phyloP scores from a whole-genome alignment of 2,113 vertebrate genomes.

The Myotis lucifugus region DNA sequence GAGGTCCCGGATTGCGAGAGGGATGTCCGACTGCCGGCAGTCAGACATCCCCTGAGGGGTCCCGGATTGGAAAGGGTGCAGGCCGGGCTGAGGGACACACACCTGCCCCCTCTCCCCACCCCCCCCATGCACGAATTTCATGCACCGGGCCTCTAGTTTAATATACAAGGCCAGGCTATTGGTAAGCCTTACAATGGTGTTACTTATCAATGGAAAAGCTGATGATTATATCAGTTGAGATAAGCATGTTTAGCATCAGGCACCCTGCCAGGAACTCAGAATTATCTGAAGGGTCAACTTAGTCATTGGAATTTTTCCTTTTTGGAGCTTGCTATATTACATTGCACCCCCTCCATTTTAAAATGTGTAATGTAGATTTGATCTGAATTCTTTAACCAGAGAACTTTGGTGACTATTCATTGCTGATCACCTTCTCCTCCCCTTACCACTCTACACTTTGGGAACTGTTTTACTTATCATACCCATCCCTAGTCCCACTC shows the following conservation, averaged over 20 bases:
- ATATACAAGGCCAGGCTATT: not conserved
- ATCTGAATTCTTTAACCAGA: not conserved
- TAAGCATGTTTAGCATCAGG: not conserved
- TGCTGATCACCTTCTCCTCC: not conserved
- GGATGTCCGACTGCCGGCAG: too few relatives aligned
- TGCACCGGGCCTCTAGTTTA: too few relatives aligned
- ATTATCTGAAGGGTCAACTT: not conserved
- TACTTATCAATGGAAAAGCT: not conserved
- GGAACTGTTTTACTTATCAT: not conserved
- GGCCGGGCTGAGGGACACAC: too few relatives aligned
- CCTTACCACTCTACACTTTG: not conserved
- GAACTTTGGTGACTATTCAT: not conserved
- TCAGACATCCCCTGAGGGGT: too few relatives aligned
- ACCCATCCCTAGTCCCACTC: not conserved
- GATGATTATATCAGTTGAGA: not conserved
- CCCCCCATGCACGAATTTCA: too few relatives aligned
- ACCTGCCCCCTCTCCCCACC: too few relatives aligned
- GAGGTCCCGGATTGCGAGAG: too few relatives aligned
- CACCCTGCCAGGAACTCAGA: not conserved
- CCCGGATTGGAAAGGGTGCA: too few relatives aligned
- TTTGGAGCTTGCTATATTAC: not conserved
- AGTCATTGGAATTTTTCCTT: not conserved
- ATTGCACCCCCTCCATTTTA: not conserved
- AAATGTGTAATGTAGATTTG: not conserved
- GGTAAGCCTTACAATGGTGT: too few relatives aligned